These are phyloP conservation scores for Zeugodacus cucurbitae DNA, from an alignment of 1,140 invertebrate species.

Conservation along the genomic window DNA sequence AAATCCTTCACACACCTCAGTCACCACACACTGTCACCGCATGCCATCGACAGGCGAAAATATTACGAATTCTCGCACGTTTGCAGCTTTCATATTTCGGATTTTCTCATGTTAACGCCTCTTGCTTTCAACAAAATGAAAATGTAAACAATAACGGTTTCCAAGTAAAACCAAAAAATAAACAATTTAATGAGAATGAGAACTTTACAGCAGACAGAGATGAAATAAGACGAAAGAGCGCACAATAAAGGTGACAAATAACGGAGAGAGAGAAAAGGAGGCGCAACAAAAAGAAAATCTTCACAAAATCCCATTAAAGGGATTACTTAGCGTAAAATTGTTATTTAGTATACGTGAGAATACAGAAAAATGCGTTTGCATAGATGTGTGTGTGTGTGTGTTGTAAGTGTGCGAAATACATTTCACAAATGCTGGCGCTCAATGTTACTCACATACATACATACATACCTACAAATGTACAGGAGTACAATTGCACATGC, in stretches of 20 bases:
- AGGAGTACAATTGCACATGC: too few relatives aligned
- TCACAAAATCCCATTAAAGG: slow-evolving; percentile 9
- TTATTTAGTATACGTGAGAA: background rate
- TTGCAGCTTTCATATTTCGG: background rate
- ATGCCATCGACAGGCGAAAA: background rate
- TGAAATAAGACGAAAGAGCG: background rate
- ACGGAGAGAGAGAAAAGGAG: background rate
- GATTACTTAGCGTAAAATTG: slow-evolving; percentile 11
- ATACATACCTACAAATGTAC: too few relatives aligned
- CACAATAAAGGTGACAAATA: background rate
- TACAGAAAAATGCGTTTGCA: background rate
- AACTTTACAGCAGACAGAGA: background rate
- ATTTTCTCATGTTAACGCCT: background rate
- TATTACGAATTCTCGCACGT: background rate
- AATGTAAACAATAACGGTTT: background rate
- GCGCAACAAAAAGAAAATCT: background rate
- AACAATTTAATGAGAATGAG: background rate
- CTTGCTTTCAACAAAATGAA: background rate
- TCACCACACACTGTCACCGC: background rate
- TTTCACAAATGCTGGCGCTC: too few relatives aligned
- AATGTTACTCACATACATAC: background rate
- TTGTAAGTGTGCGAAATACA: background rate
- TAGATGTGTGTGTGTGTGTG: background rate
- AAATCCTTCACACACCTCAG: background rate
- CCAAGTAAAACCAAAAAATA: background rate